Percentiles rank a stretch among this genome's conserved stretches.
Conservation (phyloP, 2,888 invertebrate species). For the Agonopterix arenella region DNA sequence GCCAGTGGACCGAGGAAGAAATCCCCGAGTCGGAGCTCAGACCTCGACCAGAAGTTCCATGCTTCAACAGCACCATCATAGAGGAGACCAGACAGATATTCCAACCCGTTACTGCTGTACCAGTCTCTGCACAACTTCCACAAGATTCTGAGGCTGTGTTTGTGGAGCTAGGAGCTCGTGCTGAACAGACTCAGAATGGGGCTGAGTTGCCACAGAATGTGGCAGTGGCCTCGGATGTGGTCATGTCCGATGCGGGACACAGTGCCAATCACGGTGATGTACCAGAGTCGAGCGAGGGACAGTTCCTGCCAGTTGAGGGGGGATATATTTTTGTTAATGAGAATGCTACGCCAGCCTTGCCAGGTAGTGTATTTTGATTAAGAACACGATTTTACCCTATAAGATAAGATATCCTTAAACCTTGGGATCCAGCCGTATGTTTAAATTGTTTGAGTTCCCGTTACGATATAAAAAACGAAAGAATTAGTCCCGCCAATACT, state of each 20-base stretch:
- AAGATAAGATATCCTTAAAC: no score
- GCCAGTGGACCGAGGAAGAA: conserved; percentile 70
- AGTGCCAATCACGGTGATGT: conserved; percentile 32
- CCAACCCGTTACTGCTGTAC: conserved; percentile 51
- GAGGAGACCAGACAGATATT: conserved; percentile 59
- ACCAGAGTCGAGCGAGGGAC: conserved; percentile 38
- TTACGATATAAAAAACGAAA: no score
- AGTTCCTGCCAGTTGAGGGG: conserved; percentile 60
- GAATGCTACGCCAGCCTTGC: conserved; percentile 20
- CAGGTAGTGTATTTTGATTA: background rate
- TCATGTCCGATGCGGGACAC: conserved; percentile 44
- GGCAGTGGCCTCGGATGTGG: conserved; percentile 30
- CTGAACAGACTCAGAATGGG: background rate
- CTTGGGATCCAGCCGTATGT: no score
- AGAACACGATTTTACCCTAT: no score
- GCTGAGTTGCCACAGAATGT: background rate
- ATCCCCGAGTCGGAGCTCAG: conserved; percentile 48
- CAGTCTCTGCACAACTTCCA: conserved; percentile 31
- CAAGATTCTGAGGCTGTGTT: conserved; percentile 43
- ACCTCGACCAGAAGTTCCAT: conserved; percentile 35
- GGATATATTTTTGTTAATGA: conserved; percentile 59
- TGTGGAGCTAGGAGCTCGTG: conserved; percentile 37
- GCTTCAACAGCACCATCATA: conserved; percentile 59
- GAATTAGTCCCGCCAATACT: no score
- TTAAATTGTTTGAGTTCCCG: no score